These are phyloP conservation scores for Galeopsomyia nigrocyanea DNA, from an alignment of 2,888 invertebrate species.

Conservation along the genomic window DNA sequence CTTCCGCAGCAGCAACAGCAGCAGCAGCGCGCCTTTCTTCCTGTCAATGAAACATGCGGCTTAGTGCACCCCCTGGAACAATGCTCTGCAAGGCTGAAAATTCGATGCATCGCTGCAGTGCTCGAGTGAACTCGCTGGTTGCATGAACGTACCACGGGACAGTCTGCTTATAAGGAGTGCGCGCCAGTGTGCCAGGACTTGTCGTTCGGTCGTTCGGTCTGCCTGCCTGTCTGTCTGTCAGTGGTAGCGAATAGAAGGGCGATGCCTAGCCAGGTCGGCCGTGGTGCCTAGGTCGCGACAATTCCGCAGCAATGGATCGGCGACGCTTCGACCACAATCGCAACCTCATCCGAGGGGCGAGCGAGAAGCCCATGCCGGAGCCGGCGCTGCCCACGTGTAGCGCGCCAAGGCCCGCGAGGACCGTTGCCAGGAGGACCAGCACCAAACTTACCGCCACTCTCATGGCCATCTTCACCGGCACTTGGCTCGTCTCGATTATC, in stretches of 20 bases:
- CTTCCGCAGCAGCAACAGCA: not conserved
- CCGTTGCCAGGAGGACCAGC: not conserved
- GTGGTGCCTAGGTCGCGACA: no score
- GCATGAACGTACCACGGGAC: no score
- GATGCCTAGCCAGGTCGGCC: no score
- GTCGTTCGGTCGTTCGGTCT: no score
- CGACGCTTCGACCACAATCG: constrained; percentile 35
- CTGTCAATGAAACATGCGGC: not conserved
- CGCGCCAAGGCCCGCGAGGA: not conserved
- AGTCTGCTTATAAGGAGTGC: no score
- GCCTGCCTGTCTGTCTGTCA: no score
- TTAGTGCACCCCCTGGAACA: no score
- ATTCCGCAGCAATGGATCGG: constrained; percentile 23
- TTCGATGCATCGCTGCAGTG: no score
- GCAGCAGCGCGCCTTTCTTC: not conserved
- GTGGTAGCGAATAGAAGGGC: no score
- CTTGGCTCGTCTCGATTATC: constrained; percentile 56
- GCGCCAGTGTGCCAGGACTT: no score
- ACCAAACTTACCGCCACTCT: constrained; percentile 47
- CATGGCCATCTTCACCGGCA: constrained; percentile 55
- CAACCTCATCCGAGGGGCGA: constrained; percentile 33
- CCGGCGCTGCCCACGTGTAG: constrained; percentile 8
- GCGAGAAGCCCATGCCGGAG: constrained; percentile 17
- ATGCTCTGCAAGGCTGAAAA: no score
- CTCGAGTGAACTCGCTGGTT: no score